Evolutionary conservation across 2,888 invertebrate species (phyloP).

Genomic region (Tenthredo scrophulariae): DNA sequence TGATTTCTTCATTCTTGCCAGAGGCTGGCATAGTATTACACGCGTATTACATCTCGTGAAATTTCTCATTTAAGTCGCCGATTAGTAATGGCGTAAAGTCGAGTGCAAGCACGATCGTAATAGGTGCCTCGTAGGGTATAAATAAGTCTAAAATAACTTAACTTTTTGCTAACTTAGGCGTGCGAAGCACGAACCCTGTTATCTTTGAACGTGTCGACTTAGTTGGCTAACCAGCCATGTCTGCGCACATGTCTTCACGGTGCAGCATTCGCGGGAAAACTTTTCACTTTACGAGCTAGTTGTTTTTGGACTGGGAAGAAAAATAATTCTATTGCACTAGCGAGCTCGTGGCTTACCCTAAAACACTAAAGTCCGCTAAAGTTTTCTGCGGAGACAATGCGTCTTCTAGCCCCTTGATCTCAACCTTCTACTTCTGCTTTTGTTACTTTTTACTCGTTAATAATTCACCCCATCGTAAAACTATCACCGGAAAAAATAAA

Average conservation of each 20-base stretch:
- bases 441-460: constrained; percentile 1
- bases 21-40: not conserved
- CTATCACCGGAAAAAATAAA: not conserved
- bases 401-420: constrained; percentile 10
- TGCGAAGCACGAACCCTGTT: constrained; percentile 74
- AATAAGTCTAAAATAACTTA: constrained; percentile 33
- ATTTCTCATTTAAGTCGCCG: constrained; percentile 26
- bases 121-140: constrained; percentile 25
- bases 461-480: constrained; percentile 9
- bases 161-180: constrained; percentile 58
- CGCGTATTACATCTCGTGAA: constrained; percentile 26
- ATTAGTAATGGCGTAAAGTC: constrained; percentile 9
- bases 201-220: constrained; percentile 76
- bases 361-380: constrained; percentile 21
- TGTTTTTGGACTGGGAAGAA: constrained; percentile 44
- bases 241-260: constrained; percentile 60
- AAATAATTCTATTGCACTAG: constrained; percentile 49
- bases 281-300: constrained; percentile 72
- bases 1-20: not conserved
- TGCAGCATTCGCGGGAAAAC: constrained; percentile 63
- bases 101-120: constrained; percentile 18
- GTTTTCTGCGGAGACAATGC: constrained; percentile 21
- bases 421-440: not conserved
- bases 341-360: constrained; percentile 25
- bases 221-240: constrained; percentile 76